These are phyloP conservation scores for Rhynchonycteris naso DNA, from an alignment of 2,797 vertebrate genomes.

Conservation along the genomic window DNA sequence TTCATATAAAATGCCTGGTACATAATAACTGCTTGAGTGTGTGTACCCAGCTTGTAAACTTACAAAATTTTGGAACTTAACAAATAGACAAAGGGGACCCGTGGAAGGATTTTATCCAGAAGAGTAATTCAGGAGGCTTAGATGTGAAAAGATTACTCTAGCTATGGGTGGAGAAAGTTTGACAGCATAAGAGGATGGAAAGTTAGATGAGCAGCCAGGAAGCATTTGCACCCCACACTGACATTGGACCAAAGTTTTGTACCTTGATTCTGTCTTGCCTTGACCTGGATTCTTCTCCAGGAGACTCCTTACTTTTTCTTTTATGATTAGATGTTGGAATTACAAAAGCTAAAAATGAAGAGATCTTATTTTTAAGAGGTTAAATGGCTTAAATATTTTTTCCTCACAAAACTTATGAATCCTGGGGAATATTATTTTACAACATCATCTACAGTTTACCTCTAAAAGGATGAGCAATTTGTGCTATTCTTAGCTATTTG, in stretches of 20 bases:
- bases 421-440: not conserved
- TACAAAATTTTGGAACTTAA: not conserved
- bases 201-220: not conserved
- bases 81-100: not conserved
- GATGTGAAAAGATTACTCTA: not conserved
- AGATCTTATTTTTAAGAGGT: not conserved
- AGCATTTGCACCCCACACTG: not conserved
- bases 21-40: not conserved
- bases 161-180: too few species aligned
- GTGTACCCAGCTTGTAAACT: not conserved
- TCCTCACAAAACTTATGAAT: slow-evolving; percentile 2
- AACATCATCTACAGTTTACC: slow-evolving; percentile 47
- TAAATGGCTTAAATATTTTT: slow-evolving; percentile 6
- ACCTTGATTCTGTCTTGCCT: slow-evolving; percentile 1
- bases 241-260: not conserved
- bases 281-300: not conserved
- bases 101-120: not conserved
- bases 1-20: not conserved
- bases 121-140: not conserved
- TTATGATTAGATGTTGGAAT: not conserved
- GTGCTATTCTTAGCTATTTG: slow-evolving; percentile 57
- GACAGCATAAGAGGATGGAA: not conserved
- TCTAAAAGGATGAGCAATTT: slow-evolving; percentile 68
- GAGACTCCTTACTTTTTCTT: not conserved
- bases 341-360: slow-evolving; percentile 4